Evolutionary conservation across 2,797 vertebrate genomes (phyloP).

Genomic region (Phaenicophaeus curvirostris): DNA sequence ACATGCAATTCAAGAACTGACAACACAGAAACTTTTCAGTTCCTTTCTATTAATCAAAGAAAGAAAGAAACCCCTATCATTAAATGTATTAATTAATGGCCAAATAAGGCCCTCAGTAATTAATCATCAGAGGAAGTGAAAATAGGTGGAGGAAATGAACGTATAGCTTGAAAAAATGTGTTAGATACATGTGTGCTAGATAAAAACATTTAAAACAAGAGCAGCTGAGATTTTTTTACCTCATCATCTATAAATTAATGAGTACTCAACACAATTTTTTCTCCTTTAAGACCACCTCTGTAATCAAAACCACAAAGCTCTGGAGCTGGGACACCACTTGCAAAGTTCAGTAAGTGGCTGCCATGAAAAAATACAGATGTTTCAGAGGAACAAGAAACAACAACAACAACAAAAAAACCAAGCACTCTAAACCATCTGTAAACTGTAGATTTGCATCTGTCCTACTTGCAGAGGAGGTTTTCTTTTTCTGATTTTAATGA

Average conservation of each 20-base stretch:
- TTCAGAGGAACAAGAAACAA: not conserved
- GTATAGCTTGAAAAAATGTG: not conserved
- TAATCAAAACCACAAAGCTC: not conserved
- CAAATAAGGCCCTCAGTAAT: not conserved
- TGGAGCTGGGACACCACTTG: not conserved
- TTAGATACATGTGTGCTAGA: not conserved
- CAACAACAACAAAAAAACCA: not conserved
- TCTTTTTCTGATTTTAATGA: not conserved
- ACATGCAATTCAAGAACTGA: not conserved
- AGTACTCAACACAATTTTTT: not conserved
- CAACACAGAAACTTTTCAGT: not conserved
- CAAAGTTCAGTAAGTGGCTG: not conserved
- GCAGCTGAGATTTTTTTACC: not conserved
- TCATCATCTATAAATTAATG: not conserved
- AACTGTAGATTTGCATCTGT: not conserved
- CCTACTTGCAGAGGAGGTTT: not conserved
- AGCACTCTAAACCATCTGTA: not conserved
- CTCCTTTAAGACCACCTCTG: not conserved
- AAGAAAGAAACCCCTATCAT: not conserved
- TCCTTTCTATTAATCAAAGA: not conserved
- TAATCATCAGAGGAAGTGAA: not conserved
- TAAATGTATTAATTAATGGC: not conserved
- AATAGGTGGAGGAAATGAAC: not conserved
- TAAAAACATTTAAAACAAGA: not conserved
- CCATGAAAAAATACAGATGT: not conserved